Base-by-base conservation (phyloP, 64 coral and sea anemone genomes). In the Porites lutea region DNA sequence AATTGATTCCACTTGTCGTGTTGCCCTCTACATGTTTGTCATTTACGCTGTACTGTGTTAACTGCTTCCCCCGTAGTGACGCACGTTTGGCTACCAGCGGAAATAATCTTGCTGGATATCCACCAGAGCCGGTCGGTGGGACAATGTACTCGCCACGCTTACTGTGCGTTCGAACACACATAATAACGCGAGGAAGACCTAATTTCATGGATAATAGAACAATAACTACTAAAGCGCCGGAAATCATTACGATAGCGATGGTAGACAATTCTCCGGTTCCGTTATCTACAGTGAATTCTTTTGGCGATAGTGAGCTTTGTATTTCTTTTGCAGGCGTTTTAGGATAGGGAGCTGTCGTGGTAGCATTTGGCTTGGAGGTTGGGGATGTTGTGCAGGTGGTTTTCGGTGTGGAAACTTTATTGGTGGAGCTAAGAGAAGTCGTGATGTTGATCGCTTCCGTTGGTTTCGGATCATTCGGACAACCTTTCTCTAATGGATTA, bases 101-200 rank as follows among this genome's bases (percentile, higher is more conserved):
- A 59, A 97, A 81, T 9, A 97, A 63, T 5, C 95, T 88, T 2
- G 74, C 95, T 12, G 92, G 82, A 63, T 97, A 97, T 3, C 92
- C 95, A 53, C 82, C 50, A 3, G 74, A 37, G 3, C 92, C 92
- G 0, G 82, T 47, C 2, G 92, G 87, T 48, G 95, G 95, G 2
- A 97, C 95, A 1, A 97, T 89, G 50, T 97, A 97, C 61, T 97
- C 95, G 4, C 95, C 95, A 55, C 95, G 76, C 91, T 97, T 97
- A 59, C 95, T 97, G 20, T 97, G 95, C 5, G 88, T 97, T 11
- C 95, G 95, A 27, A 97, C 72, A 48, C 88, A 97, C 68, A 65
- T 44, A 18, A 97, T 90, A 62, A 97, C 50, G 10, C 83, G 79
- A 2, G 95, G 95, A 60, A 97, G 80, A 6, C 72, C 70, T 48